Evolutionary conservation across 2,797 vertebrate species (phyloP).

Genomic region (Allobates femoralis): DNA sequence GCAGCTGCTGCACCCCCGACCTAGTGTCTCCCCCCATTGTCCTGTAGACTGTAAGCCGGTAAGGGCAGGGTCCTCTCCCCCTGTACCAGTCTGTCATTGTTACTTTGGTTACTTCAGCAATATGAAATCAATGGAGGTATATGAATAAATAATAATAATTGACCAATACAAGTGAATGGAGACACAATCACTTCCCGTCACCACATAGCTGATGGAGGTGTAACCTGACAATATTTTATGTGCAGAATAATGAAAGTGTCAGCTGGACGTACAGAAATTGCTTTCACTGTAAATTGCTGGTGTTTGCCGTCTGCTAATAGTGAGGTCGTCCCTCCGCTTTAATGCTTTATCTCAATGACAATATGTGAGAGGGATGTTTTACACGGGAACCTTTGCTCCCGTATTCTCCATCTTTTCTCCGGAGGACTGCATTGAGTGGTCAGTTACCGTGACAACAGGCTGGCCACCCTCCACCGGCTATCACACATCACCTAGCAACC

Average conservation of each 20-base stretch:
- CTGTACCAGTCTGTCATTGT: too few species aligned
- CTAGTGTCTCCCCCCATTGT: too few species aligned
- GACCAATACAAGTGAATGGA: neutral
- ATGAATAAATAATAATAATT: too few species aligned
- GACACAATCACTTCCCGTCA: neutral
- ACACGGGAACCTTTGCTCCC: slow-evolving; percentile 66
- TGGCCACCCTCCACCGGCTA: slow-evolving; percentile 65
- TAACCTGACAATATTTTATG: neutral
- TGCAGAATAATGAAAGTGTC: neutral
- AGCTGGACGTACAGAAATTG: neutral
- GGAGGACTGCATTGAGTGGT: slow-evolving; percentile 63
- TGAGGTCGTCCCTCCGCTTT: slow-evolving; percentile 33
- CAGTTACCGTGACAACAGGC: slow-evolving; percentile 82
- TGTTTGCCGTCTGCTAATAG: slow-evolving; percentile 22
- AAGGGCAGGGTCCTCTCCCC: too few species aligned
- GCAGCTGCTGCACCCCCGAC: too few species aligned
- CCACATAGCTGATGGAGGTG: neutral
- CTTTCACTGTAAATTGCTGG: slow-evolving; percentile 11
- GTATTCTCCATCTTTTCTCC: slow-evolving; percentile 72
- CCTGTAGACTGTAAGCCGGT: too few species aligned
- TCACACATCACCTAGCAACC: slow-evolving; percentile 64
- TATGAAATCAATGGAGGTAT: too few species aligned
- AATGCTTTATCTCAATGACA: slow-evolving; percentile 67
- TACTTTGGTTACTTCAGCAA: too few species aligned
- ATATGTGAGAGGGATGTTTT: slow-evolving; percentile 62